A percentile compares a stretch with the other conserved stretches of the same genome.
Evolutionary conservation across 2,113 vertebrate species (phyloP).

Genomic region (Patagioenas fasciata): DNA sequence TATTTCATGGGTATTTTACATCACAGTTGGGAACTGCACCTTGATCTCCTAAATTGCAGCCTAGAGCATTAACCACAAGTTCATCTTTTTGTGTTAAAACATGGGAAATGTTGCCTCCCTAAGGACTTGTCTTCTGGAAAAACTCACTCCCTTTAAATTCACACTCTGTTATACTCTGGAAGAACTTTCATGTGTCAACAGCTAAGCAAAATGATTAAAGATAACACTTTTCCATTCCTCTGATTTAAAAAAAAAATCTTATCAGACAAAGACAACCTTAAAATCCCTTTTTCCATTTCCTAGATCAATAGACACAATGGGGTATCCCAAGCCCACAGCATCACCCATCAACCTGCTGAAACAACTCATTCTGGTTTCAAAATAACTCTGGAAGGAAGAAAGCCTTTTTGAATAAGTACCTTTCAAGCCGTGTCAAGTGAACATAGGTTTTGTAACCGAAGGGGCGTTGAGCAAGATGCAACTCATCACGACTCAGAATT

Average conservation of each 20-base stretch:
- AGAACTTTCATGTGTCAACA: constrained; percentile 22
- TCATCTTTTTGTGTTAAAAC: constrained; percentile 24
- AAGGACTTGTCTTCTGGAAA: constrained; percentile 19
- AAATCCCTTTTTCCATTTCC: constrained; percentile 55
- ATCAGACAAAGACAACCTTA: neutral
- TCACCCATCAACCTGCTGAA: neutral
- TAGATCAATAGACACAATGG: constrained; percentile 28
- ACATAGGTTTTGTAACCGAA: constrained; percentile 7
- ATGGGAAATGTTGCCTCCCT: neutral
- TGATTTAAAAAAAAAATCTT: neutral
- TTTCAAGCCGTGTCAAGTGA: constrained; percentile 55
- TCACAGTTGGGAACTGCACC: constrained; percentile 22
- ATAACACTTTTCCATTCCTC: neutral
- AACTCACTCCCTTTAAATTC: constrained; percentile 21
- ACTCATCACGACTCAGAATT: constrained; percentile 38
- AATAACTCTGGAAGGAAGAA: constrained; percentile 10
- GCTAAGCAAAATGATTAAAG: constrained; percentile 40
- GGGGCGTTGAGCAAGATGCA: constrained; percentile 29
- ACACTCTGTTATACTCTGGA: neutral
- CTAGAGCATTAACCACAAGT: constrained; percentile 20
- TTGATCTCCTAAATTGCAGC: constrained; percentile 40
- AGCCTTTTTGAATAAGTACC: constrained; percentile 28
- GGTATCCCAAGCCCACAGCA: neutral
- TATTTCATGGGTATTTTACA: neutral
- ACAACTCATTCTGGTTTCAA: constrained; percentile 14